phyloP scores from a whole-genome alignment of 2,888 invertebrate species.

The Dioctria linearis region DNA sequence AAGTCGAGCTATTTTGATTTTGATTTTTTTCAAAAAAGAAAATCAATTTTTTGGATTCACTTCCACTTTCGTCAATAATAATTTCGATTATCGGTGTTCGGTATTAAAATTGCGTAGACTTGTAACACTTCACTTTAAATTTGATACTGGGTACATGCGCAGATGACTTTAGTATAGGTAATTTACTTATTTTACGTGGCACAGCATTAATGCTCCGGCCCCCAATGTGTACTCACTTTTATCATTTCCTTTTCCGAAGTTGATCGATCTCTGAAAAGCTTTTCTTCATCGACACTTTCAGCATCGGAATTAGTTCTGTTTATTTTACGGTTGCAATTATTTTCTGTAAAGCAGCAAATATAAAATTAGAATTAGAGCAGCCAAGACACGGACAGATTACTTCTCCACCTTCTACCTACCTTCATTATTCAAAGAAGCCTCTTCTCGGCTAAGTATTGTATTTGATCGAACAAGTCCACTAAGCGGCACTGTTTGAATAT shows the following conservation, averaged over 20 bases:
- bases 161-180: no score
- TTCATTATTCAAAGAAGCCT: constrained; percentile 14
- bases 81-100: no score
- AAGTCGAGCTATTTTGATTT: no score
- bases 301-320: constrained; percentile 67
- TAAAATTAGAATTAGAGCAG: neutral
- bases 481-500: constrained; percentile 67
- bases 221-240: neutral
- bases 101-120: no score
- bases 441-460: constrained; percentile 67
- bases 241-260: constrained; percentile 71
- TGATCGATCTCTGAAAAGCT: constrained; percentile 78
- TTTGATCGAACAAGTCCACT: constrained; percentile 69
- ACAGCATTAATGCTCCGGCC: neutral
- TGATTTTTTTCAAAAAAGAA: no score
- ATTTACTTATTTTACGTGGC: neutral
- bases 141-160: no score
- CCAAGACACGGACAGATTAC: neutral
- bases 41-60: no score
- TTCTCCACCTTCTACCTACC: neutral
- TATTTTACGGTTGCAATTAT: constrained; percentile 54
- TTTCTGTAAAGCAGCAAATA: neutral
- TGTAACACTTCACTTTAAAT: no score
- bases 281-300: constrained; percentile 77
- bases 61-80: no score